Percentiles rank a stretch among this genome's conserved stretches.
Evolutionary conservation across 2,797 vertebrate species (phyloP).

Genomic region (Poecile montanus): DNA sequence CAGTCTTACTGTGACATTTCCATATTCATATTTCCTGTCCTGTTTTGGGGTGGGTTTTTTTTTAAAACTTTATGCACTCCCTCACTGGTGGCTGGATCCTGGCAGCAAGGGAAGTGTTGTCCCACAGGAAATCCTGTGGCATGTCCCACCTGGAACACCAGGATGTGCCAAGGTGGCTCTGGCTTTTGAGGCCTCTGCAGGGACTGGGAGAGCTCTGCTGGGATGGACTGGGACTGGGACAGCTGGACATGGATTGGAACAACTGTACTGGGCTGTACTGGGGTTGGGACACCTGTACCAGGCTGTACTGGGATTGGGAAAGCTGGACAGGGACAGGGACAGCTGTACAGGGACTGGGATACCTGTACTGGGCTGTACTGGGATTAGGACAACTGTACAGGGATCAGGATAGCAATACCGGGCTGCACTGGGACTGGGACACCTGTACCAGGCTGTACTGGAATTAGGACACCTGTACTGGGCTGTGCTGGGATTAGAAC

Average conservation of each 20-base stretch:
- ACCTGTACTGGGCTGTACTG: fast-evolving
- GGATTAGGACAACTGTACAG: neutral
- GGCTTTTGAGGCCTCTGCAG: neutral
- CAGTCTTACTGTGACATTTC: neutral
- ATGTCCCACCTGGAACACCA: neutral
- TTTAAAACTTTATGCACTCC: neutral
- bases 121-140: neutral
- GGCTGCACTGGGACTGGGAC: neutral
- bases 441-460: neutral
- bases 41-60: neutral
- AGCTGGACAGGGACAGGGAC: too few relatives aligned
- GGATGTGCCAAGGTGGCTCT: neutral
- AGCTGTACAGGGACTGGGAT: too few relatives aligned
- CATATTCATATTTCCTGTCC: neutral
- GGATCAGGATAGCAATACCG: too few relatives aligned
- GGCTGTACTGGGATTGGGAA: neutral
- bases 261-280: neutral
- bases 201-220: neutral
- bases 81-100: neutral
- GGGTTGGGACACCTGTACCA: neutral
- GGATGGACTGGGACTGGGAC: neutral
- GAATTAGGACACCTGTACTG: neutral
- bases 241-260: neutral
- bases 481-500: neutral
- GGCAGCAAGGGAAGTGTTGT: neutral